These are phyloP conservation scores for Gavia stellata DNA, from an alignment of 2,113 vertebrate genomes.

Conservation along the genomic window DNA sequence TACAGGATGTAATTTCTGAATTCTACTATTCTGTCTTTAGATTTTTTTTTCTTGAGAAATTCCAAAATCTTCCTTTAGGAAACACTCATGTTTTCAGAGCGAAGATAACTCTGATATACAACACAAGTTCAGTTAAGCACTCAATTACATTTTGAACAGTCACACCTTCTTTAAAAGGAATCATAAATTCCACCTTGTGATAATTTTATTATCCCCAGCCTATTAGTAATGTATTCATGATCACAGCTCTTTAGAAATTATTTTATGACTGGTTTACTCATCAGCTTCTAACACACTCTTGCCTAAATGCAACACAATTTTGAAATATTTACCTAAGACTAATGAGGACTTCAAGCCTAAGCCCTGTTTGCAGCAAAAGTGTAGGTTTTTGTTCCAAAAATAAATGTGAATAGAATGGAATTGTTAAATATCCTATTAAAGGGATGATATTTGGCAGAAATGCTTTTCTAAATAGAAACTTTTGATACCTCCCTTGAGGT, in stretches of 20 bases:
- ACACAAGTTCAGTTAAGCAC: neutral
- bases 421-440: neutral
- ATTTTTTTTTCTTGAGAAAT: neutral
- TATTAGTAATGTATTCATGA: conserved; percentile 23
- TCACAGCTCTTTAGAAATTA: neutral
- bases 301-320: neutral
- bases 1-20: neutral
- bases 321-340: neutral
- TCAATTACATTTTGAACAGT: neutral
- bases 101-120: neutral
- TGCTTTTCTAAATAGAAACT: neutral
- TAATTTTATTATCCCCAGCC: conserved; percentile 18
- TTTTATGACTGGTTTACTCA: conserved; percentile 5
- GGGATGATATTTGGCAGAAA: neutral
- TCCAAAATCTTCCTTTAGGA: neutral
- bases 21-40: neutral
- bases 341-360: neutral
- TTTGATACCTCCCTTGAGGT: neutral
- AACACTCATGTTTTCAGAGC: neutral
- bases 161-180: neutral
- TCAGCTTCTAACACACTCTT: neutral
- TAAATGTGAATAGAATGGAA: neutral
- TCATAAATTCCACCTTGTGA: neutral
- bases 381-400: neutral
- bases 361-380: neutral